phyloP scores from a whole-genome alignment of 2,113 vertebrate species.

The Rafetus swinhoei region DNA sequence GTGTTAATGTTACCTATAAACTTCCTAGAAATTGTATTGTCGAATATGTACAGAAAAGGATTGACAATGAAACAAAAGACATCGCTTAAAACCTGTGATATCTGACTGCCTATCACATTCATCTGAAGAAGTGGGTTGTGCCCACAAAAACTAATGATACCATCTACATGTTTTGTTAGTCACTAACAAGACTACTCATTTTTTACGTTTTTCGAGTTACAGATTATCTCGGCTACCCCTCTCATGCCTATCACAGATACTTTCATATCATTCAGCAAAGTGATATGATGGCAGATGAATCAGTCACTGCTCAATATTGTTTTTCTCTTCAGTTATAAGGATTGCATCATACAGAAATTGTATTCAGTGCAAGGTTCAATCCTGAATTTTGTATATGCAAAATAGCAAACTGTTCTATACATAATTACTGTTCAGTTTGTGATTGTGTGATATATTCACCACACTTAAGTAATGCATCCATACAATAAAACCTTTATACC shows the following conservation, averaged over 20 bases:
- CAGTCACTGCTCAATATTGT: background rate
- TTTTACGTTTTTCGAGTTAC: too few relatives aligned
- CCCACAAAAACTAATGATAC: too few relatives aligned
- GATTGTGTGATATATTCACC: background rate
- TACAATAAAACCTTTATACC: background rate
- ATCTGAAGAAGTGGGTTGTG: too few relatives aligned
- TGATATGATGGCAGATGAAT: background rate
- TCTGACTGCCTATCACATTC: background rate
- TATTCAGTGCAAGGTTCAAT: background rate
- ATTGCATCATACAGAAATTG: background rate
- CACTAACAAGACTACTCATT: too few relatives aligned
- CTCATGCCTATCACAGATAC: background rate
- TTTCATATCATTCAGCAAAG: background rate
- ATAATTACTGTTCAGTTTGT: background rate
- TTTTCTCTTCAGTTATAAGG: background rate
- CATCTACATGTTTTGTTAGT: too few relatives aligned
- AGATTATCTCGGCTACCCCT: too few relatives aligned
- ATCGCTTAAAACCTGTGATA: background rate
- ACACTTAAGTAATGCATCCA: background rate
- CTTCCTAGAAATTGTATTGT: background rate
- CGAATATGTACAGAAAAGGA: background rate
- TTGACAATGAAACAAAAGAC: background rate
- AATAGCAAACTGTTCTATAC: background rate
- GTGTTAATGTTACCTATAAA: background rate
- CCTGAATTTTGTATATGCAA: background rate